Conservation (phyloP, 92 coral and sea anemone genomes). For the Pocillopora grandis region DNA sequence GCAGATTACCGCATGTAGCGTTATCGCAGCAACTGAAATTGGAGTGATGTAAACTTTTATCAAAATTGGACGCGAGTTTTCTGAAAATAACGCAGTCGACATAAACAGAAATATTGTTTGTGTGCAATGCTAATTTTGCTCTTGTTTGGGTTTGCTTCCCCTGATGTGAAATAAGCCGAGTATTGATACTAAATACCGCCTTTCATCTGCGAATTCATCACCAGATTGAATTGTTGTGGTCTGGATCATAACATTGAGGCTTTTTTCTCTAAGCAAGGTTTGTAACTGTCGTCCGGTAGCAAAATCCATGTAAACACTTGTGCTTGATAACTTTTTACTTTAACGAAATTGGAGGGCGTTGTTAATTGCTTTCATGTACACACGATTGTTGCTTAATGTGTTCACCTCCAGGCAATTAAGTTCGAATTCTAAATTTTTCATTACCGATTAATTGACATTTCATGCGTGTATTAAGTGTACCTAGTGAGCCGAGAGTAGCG, state of each 20-base stretch:
- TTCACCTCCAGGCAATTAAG: too few relatives aligned
- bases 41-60: constrained; percentile 11
- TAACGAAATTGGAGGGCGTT: too few relatives aligned
- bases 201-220: not conserved
- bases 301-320: not conserved
- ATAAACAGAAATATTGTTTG: constrained; percentile 22
- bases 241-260: not conserved
- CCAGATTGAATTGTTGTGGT: constrained; percentile 19
- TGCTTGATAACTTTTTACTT: too few relatives aligned
- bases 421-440: too few relatives aligned
- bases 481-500: too few relatives aligned
- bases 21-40: constrained; percentile 18
- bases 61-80: constrained; percentile 10
- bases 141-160: not conserved
- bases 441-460: too few relatives aligned
- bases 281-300: not conserved
- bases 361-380: too few relatives aligned
- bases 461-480: too few relatives aligned
- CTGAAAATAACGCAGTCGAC: constrained; percentile 7
- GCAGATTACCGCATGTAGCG: constrained; percentile 27
- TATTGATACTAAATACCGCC: not conserved
- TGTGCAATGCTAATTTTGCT: constrained; percentile 17
- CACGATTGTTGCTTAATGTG: too few relatives aligned
- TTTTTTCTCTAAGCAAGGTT: not conserved
- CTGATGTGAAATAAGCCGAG: not conserved